These are phyloP conservation scores for Saimiri boliviensis DNA, from an alignment of 2,113 vertebrate species.

Conservation along the genomic window DNA sequence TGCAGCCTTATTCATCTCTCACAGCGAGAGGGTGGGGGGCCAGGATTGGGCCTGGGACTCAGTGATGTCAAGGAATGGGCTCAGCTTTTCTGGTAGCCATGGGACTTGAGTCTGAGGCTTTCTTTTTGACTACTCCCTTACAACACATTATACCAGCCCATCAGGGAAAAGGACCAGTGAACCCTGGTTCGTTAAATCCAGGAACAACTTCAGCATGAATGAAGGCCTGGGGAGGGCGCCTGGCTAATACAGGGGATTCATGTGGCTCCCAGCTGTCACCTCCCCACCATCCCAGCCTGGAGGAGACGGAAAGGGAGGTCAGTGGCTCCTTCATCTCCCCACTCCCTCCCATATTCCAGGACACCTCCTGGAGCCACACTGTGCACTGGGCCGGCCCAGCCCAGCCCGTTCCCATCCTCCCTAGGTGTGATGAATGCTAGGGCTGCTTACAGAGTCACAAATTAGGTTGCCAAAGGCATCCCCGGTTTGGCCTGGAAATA, in stretches of 20 bases:
- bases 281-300: background rate
- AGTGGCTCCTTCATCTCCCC: conserved; percentile 36
- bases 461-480: conserved; percentile 84
- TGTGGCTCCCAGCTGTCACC: background rate
- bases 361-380: background rate
- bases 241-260: background rate
- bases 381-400: background rate
- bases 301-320: background rate
- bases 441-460: conserved; percentile 83
- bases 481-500: conserved; percentile 78
- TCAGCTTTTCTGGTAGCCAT: background rate
- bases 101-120: background rate
- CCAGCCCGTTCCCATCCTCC: conserved; percentile 65
- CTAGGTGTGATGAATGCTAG: conserved; percentile 78
- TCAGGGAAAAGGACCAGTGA: background rate
- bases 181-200: background rate
- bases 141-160: background rate
- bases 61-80: background rate
- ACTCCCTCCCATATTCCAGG: background rate
- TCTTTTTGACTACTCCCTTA: background rate
- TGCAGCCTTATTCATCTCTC: background rate
- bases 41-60: background rate
- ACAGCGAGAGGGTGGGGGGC: background rate
- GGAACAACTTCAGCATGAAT: background rate
- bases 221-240: background rate